Evolutionary conservation across 2,113 vertebrate species (phyloP).

Genomic region (Otocyon megalotis): DNA sequence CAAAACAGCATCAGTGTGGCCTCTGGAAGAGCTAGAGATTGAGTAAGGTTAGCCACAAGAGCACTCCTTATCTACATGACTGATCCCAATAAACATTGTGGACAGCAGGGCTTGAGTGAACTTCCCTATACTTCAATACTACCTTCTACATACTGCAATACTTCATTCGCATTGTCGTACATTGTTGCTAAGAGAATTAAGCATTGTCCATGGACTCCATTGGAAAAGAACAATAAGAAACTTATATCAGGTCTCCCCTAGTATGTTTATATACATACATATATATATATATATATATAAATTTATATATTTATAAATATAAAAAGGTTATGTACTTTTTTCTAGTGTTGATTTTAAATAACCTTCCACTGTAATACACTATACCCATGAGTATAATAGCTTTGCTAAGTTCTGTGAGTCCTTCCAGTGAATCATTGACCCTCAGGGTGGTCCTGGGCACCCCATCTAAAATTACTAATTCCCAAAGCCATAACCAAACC

Average conservation of each 20-base stretch:
- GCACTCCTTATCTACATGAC: neutral
- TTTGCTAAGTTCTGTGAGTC: neutral
- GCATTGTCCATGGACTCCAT: neutral
- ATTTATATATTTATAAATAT: too few relatives aligned
- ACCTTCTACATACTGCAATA: neutral
- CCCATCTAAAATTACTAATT: neutral
- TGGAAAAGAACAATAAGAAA: neutral
- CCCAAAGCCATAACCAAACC: neutral
- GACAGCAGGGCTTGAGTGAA: neutral
- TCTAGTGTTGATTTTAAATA: slow-evolving; percentile 8
- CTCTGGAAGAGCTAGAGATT: neutral
- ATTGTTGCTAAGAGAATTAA: neutral
- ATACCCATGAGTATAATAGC: neutral
- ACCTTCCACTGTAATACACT: slow-evolving; percentile 5
- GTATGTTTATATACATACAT: too few relatives aligned
- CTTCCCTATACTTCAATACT: neutral
- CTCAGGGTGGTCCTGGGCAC: neutral
- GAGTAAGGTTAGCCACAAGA: neutral
- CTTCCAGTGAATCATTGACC: neutral
- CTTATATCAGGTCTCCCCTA: neutral
- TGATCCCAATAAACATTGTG: neutral
- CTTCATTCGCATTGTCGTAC: neutral
- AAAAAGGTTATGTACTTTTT: too few relatives aligned
- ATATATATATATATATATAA: too few relatives aligned
- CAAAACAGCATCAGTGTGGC: neutral